Conservation (phyloP, 2,113 vertebrate species). For the Telmatochromis brichardi region DNA sequence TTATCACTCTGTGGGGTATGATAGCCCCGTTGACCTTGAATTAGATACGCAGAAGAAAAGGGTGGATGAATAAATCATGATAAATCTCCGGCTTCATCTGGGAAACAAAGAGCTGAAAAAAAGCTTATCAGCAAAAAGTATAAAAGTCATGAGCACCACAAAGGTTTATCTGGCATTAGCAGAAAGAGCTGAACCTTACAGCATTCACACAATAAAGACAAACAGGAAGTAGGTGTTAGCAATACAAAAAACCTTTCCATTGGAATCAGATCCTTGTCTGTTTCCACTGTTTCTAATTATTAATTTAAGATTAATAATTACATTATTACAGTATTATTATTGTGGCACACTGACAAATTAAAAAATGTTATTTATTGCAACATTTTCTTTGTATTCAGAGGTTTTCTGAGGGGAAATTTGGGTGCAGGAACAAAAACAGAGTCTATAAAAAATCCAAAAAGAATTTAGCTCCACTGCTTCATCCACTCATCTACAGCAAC, state of each 20-base stretch:
- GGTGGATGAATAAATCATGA: not conserved
- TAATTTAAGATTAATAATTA: not conserved
- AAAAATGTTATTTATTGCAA: not conserved
- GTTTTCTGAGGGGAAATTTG: not conserved
- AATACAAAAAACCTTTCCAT: not conserved
- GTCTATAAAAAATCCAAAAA: not conserved
- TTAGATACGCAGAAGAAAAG: not conserved
- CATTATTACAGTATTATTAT: too few species aligned
- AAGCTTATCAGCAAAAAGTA: rapidly evolving
- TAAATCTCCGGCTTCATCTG: not conserved
- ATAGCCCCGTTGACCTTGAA: not conserved
- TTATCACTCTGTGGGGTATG: rapidly evolving
- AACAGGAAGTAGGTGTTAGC: rapidly evolving
- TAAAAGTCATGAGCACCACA: not conserved
- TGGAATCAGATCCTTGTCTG: not conserved
- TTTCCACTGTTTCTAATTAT: not conserved
- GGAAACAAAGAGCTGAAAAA: not conserved
- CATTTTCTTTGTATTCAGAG: not conserved
- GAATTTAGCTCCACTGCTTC: not conserved
- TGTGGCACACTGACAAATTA: rapidly evolving
- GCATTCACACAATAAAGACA: not conserved
- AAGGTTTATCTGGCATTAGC: not conserved
- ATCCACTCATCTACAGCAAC: rapidly evolving
- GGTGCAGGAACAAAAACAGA: not conserved
- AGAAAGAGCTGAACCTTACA: not conserved